Percentiles rank a stretch among this genome's conserved stretches.
Evolutionary conservation across 2,113 vertebrate genomes (phyloP).

Genomic region (Lonchura striata): DNA sequence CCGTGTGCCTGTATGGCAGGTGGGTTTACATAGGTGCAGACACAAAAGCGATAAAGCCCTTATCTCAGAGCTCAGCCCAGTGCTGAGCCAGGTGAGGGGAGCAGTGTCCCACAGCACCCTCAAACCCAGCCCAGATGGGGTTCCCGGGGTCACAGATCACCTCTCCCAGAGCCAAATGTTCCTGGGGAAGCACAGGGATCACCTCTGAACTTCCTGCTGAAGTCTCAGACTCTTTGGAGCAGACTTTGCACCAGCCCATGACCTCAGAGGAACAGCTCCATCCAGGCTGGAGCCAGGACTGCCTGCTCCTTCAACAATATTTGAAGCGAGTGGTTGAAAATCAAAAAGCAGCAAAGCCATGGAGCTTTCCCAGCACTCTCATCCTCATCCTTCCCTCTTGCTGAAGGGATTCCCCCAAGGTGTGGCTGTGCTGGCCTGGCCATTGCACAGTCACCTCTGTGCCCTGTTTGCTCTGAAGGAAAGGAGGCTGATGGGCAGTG

Average conservation of each 20-base stretch:
- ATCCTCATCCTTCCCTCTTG: neutral
- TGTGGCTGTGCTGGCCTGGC: neutral
- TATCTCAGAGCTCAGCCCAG: neutral
- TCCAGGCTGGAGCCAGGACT: neutral
- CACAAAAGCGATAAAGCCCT: neutral
- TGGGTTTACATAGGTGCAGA: neutral
- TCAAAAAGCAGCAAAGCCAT: neutral
- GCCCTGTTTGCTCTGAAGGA: neutral
- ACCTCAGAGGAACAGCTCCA: neutral
- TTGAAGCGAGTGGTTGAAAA: neutral
- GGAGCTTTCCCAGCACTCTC: neutral
- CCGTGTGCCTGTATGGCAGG: neutral
- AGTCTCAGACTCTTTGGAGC: neutral
- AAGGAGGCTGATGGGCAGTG: neutral
- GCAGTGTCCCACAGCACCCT: neutral
- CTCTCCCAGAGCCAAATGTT: neutral
- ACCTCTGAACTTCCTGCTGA: neutral
- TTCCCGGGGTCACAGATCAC: neutral
- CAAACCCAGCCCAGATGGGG: neutral
- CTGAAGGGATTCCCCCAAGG: neutral
- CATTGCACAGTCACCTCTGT: fast-evolving
- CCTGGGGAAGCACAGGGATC: neutral
- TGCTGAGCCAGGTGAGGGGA: neutral
- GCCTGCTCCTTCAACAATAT: neutral
- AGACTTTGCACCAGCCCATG: neutral